Evolutionary conservation across 2,888 invertebrate species (phyloP), one percentile per base, ranked within the genome.

Genomic region (Tetramorium bicarinatum): DNA sequence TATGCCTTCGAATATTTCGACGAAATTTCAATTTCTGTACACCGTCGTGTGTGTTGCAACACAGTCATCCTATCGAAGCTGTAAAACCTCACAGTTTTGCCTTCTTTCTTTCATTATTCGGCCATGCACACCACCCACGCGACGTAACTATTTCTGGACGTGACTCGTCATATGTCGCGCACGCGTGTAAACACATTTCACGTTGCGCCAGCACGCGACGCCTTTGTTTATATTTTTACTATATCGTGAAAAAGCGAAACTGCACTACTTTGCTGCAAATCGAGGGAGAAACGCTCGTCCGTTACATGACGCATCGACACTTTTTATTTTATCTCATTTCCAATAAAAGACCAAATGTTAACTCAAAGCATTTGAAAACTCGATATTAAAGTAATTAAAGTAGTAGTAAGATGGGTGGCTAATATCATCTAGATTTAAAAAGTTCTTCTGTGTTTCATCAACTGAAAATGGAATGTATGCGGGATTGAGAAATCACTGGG

Each of bases 91-190:
- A 59, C 85, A 25, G 88, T 88, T 87, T 81, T 75, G 44, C 85
- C 59, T 82, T 79, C 86, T 84, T 86, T 89, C 83, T 87, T 82
- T 75, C 86, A 85, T 86, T 89, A 91, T 90, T 91, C 91, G 86
- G 87, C 87, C 90, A 88, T 91, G 91, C 91, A 90, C 90, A 87
- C 91, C 92, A 92, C 94, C 94, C 94, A 94, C 94, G 93, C 93
- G 93, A 91, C 89, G 93, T 87, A 84, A 92, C 93, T 94, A 94
- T 94, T 94, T 94, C 91, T 91, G 92, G 90, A 90, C 89, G 89
- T 93, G 93, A 93, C 92, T 88, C 88, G 88, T 88, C 89, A 86
- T 75, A 52, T 88, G 85, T 87, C 86, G 49, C 85, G 89, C 89
- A 89, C 83, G 84, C 90, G 29, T 86, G 82, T 87, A 85, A 87